phyloP scores from a whole-genome alignment of 2,888 invertebrate species.

The Lasioglossum morio region DNA sequence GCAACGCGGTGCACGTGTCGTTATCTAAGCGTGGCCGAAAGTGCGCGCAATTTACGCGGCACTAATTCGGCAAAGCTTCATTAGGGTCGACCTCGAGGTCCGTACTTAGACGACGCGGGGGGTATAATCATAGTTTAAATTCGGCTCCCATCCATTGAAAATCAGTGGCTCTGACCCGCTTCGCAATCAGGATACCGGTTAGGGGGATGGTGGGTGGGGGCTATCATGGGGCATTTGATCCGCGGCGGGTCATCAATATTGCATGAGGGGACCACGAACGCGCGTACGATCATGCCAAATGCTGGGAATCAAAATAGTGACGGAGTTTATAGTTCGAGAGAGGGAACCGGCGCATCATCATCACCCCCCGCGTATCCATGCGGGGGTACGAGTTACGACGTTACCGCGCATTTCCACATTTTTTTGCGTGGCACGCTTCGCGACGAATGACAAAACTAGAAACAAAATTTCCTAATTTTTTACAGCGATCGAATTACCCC shows the following conservation, averaged over 20 bases:
- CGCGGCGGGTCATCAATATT: slow-evolving; percentile 83
- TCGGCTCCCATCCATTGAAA: slow-evolving; percentile 84
- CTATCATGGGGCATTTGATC: slow-evolving; percentile 84
- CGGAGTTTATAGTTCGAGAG: slow-evolving; percentile 72
- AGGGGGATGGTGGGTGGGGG: slow-evolving; percentile 71
- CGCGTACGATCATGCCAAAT: slow-evolving; percentile 80
- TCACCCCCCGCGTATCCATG: neutral
- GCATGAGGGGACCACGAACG: slow-evolving; percentile 81
- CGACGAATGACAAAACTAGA: neutral
- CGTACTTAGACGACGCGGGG: slow-evolving; percentile 81
- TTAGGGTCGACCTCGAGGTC: slow-evolving; percentile 81
- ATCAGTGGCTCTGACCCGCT: slow-evolving; percentile 83
- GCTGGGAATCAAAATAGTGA: slow-evolving; percentile 81
- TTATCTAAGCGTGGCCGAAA: slow-evolving; percentile 60
- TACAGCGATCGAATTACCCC: neutral
- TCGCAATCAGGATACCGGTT: slow-evolving; percentile 81
- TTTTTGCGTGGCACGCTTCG: neutral
- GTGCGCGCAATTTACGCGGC: slow-evolving; percentile 80
- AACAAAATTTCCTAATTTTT: neutral
- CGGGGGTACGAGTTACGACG: neutral
- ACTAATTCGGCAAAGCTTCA: slow-evolving; percentile 84
- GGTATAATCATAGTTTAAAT: slow-evolving; percentile 85
- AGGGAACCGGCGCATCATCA: slow-evolving; percentile 33
- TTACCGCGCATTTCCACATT: neutral
- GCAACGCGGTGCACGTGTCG: slow-evolving; percentile 48